These are phyloP conservation scores for Pantala flavescens DNA, from an alignment of 1,140 invertebrate species.

Conservation along the genomic window DNA sequence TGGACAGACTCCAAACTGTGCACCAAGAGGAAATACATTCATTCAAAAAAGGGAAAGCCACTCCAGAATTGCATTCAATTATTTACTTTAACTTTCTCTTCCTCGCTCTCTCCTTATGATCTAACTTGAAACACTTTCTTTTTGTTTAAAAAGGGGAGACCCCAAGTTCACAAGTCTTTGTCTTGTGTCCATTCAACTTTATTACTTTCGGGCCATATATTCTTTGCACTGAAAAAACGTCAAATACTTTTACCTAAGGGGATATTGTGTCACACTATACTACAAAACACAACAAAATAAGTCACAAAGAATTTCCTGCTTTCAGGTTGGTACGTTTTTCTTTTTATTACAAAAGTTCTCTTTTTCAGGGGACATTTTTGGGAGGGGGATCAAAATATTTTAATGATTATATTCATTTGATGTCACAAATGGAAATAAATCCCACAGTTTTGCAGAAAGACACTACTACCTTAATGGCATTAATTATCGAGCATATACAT, in stretches of 20 bases:
- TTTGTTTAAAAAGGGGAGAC: neutral
- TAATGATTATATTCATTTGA: neutral
- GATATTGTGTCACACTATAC: neutral
- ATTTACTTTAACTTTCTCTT: neutral
- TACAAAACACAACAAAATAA: slow-evolving; percentile 3
- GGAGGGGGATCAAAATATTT: neutral
- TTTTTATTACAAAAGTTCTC: neutral
- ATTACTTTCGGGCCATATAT: neutral
- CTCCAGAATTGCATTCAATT: no score
- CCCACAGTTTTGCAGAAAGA: neutral
- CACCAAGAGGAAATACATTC: neutral
- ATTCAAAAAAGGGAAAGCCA: neutral
- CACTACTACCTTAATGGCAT: neutral
- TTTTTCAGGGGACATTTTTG: neutral
- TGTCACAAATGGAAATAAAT: slow-evolving; percentile 1
- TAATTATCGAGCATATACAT: neutral
- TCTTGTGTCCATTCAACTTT: neutral
- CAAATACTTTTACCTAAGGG: neutral
- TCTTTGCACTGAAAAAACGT: neutral
- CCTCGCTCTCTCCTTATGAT: neutral
- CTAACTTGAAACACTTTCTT: neutral
- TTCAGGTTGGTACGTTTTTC: neutral
- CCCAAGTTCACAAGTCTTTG: neutral
- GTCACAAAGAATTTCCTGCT: neutral
- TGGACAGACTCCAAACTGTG: neutral